Base-by-base conservation (phyloP, 2,797 vertebrate genomes). In the Lagocephalus sceleratus region DNA sequence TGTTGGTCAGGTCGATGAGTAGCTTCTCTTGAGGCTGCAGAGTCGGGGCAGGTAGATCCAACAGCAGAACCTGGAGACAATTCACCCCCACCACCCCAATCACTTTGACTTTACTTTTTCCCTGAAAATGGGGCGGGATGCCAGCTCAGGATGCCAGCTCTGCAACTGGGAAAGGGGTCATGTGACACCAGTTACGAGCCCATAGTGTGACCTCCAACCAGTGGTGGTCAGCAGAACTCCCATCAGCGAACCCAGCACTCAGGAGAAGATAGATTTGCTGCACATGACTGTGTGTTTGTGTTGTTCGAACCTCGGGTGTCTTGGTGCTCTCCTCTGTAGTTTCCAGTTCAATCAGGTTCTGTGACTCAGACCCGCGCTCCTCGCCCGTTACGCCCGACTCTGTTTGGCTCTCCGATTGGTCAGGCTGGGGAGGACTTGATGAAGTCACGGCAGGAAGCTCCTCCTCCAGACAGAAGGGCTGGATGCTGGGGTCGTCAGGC, bases 1-100 rank as follows among this genome's bases (percentile, higher is more conserved):
- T 96, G 81, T 97, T 96, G 14, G 86, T 90, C 66, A 99, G 87
- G 73, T 97, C 95, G 5, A 95, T 94, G 44, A 99, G 91, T 55
- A 92, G 89, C 48, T 89, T 90, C 26, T 88, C 91, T 6, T 88
- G 89, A 55, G 75, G 69, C 4, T 77, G 86, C 20, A 66, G 26
- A 35, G 47, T 10, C 1, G 87, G 86, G 41, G 73, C 71, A 1
- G 88, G 89, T 40, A 88, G 84, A 8, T 91, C 89, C 66, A 95
- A 35, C 3, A 97, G 85, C 15, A 96, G 65, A 42, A 84, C 82
- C 95, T 98, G 71, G 40, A 5, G 55, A 38, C 26, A 56, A 23
- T 35, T 14, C 32, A 35, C 14, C 10, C 10, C 4, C 14, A n/a
- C n/a, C n/a, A n/a, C 11, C 32, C 1, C 1, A 29, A 14, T 35